Conservation (phyloP, 2,888 invertebrate genomes). For the Phortica magna region DNA sequence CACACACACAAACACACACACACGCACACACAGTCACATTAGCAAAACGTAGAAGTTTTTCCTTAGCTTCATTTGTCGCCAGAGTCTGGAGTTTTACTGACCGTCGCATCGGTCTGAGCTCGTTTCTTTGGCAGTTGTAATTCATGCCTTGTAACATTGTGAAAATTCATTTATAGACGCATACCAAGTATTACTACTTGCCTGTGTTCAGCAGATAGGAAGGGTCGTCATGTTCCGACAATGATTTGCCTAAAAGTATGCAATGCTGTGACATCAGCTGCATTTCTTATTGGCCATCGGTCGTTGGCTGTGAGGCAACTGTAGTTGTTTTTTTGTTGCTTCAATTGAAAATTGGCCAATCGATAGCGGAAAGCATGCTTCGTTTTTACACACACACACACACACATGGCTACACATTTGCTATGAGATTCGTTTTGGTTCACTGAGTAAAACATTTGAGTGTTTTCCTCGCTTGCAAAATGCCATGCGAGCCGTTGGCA, state of each 20-base stretch:
- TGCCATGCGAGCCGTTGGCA: background rate
- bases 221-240: background rate
- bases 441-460: slow-evolving; percentile 6
- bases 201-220: too few relatives aligned
- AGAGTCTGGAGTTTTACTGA: background rate
- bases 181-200: too few relatives aligned
- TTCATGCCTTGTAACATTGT: background rate
- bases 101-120: too few relatives aligned
- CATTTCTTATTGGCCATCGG: background rate
- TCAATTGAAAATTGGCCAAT: slow-evolving; percentile 35
- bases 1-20: background rate
- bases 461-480: background rate
- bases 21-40: too few relatives aligned
- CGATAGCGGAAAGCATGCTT: slow-evolving; percentile 8
- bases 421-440: slow-evolving; percentile 8
- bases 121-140: slow-evolving; percentile 3
- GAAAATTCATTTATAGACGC: too few relatives aligned
- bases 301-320: background rate
- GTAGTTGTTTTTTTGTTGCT: background rate
- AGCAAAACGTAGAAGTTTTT: background rate
- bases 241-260: slow-evolving; percentile 24
- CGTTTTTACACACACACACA: background rate
- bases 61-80: background rate
- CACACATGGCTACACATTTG: background rate
- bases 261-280: slow-evolving; percentile 11